Evolutionary conservation across 2,113 vertebrate genomes (phyloP), one percentile per base, ranked within the genome.

Genomic region (Edolisoma coerulescens): DNA sequence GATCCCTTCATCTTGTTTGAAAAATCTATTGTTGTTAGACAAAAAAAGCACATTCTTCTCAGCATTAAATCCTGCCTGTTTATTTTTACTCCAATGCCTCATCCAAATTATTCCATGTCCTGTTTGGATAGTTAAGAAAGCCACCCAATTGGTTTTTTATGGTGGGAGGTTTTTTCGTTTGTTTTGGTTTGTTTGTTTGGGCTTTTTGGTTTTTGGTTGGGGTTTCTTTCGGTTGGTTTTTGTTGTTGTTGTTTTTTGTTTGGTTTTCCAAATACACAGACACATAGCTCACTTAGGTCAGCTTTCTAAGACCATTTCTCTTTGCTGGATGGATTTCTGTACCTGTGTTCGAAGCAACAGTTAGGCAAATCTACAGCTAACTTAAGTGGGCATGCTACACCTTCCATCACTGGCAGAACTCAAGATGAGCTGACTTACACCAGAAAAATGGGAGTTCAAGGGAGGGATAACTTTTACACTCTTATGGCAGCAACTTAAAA

Each of bases 361-460:
- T 11, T 60, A 15, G 71, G 39, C 42, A 77, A 57, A 84, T 13
- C 33, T 39, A 50, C 42, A 56, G 33, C 23, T 53, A 32, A 30
- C 16, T 39, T 22, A 7, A 16, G 1, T 4, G 8, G 39, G 11
- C 45, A 22, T 1, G 15, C 37, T 39, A 54, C 13, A 64, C 15
- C 14, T 77, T 47, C 52, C 23, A 9, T 10, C 16, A 6, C 3
- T 18, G 15, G 39, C 21, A 74, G 32, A 77, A 73, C 24, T 59
- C 2, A 3, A 52, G 16, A 56, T 3, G 28, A 3, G 0, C 26
- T 20, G 16, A 28, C 18, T 42, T 57, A 54, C 3, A 52, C 8
- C 16, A n/a, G 21, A 61, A 80, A 73, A 73, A 27, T 0, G 8
- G 6, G 4, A 32, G 11, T 41, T 71, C 32, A 59, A 57, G 1